Evolutionary conservation across 1,140 invertebrate species (phyloP).

Genomic region (Anastatus disparis): DNA sequence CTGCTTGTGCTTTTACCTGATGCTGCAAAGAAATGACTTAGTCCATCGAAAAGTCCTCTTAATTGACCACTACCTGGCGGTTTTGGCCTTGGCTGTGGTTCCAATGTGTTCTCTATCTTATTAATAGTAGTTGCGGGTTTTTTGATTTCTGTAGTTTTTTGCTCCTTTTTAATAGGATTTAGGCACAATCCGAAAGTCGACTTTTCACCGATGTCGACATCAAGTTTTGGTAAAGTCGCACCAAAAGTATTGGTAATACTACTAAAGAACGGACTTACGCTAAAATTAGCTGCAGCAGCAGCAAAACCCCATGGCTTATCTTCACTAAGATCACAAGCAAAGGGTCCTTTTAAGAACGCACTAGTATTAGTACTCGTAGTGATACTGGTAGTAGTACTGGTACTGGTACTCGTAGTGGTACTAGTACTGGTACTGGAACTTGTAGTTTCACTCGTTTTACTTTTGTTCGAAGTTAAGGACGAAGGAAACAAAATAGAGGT

Average conservation of each 20-base stretch:
- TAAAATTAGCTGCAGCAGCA: constrained; percentile 68
- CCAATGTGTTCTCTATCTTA: neutral
- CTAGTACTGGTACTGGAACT: too few relatives aligned
- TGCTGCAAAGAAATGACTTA: constrained; percentile 85
- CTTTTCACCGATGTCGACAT: constrained; percentile 53
- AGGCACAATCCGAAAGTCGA: constrained; percentile 55
- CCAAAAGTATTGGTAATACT: constrained; percentile 58
- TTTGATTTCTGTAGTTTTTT: constrained; percentile 14
- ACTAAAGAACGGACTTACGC: constrained; percentile 58
- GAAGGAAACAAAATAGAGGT: too few relatives aligned
- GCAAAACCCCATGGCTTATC: constrained; percentile 83
- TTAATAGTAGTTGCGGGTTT: neutral
- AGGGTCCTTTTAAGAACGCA: constrained; percentile 59
- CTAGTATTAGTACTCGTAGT: too few relatives aligned
- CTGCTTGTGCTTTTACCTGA: constrained; percentile 71
- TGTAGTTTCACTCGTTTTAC: too few relatives aligned
- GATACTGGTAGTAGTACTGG: too few relatives aligned
- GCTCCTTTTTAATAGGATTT: constrained; percentile 45
- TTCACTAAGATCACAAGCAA: constrained; percentile 59
- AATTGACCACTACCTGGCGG: constrained; percentile 73
- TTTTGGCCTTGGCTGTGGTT: neutral
- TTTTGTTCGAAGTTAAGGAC: neutral
- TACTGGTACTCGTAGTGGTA: too few relatives aligned
- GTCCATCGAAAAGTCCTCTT: constrained; percentile 83
- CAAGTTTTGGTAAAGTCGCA: constrained; percentile 57